Base-by-base conservation (phyloP, 2,797 vertebrate genomes). In the Xenopus petersii region DNA sequence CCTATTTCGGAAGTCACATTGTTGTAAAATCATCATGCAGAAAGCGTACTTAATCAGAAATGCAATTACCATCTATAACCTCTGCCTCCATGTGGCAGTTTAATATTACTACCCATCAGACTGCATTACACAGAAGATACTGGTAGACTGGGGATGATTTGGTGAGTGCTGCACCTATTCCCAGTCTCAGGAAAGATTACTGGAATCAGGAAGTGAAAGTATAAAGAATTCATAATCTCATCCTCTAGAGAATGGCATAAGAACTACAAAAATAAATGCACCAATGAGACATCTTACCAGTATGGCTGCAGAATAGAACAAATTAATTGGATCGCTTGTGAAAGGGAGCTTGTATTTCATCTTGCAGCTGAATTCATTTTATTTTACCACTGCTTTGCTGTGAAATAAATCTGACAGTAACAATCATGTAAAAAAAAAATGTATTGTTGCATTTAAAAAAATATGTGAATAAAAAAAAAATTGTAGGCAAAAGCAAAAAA, bases 61-160 rank as follows among this genome's bases (percentile, higher is more conserved):
- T 78, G 75, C 75, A 78, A 78, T 78, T 78, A 78, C 70, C 71
- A 62, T 64, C 51, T 26, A 64, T 73, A 73, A 78, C 75, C 75
- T 73, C 49, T 68, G 71, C 49, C 70, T 78, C 70, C 24, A 16
- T 69, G 75, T 73, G 75, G 75, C 75, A 68, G 59, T 17, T 73
- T 64, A 55, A 73, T 78, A 64, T 69, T 64, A 58, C 60, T 64
- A 64, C 24, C 75, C 56, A 78, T 78, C 75, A 78, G 64, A 26
- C 72, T 69, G 59, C 17, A 78, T 78, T 78, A 78, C 12, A 30
- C 15, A 61, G 64, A 67, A 59, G 36, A 49, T 63, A 16, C 48
- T 56, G 70, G 58, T 58, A 66, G 64, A 21, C 58, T 49, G 36
- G 58, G 36, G 58, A 68, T 56, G 64, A 67, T 58, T 64, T 64